Base-by-base conservation (phyloP, 2,888 invertebrate species). In the Myopa tessellatipennis region DNA sequence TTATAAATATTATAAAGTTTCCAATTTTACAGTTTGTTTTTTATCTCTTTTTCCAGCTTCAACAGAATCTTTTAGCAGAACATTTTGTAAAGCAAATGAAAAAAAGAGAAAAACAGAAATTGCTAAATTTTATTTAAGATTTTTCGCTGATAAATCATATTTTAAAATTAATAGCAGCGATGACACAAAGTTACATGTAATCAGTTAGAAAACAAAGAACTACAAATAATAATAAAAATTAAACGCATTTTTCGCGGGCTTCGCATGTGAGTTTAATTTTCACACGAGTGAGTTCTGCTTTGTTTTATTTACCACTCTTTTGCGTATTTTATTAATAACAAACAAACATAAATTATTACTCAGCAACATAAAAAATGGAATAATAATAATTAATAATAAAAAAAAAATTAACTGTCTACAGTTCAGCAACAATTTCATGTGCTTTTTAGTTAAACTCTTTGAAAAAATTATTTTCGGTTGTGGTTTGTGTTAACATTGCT, bases 221-320 rank as follows among this genome's bases (percentile, higher is more conserved):
- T n/a, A 55, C 55, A 55, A 55, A 55, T 55, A 4, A 55, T 55
- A 52, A 68, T 45, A 10, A 69, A 4, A 71, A 63, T 63, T 52
- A 74, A 74, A 74, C 63, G 65, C 63, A 61, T 63, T 63, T 63
- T 73, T 61, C 26, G 50, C 50, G 38, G 52, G 74, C 63, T 63
- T 52, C 73, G 74, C 65, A 63, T 63, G 60, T 63, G 52, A 74
- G 34, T 63, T 63, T 50, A 63, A 52, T 65, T 65, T 74, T 52
- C 63, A 52, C 63, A 45, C 74, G 74, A 74, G 74, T 74, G 65
- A 74, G 74, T 74, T 73, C 38, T 40, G 36, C 60, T 72, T 72
- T 60, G 72, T 38, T 60, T 36, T 12, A 52, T 69, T 26, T 26
- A 26, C 26, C 26, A 69, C 14, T 55, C 10, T 5, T 55, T 14